Evolutionary conservation across 2,113 vertebrate species (phyloP).

Genomic region (Oreochromis aureus): DNA sequence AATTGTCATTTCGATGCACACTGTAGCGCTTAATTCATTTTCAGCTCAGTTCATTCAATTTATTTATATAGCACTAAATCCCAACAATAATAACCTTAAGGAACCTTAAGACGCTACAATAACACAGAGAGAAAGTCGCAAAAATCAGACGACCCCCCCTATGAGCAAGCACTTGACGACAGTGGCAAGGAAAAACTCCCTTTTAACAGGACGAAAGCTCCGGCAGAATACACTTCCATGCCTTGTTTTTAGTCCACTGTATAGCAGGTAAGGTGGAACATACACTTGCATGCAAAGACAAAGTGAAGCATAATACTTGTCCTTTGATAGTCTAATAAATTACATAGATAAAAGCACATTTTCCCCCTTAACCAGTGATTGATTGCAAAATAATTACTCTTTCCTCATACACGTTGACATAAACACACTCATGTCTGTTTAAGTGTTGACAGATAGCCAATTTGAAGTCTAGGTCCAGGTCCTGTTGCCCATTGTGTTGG

Average conservation of each 20-base stretch:
- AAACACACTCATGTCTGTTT: constrained; percentile 1
- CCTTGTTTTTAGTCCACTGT: not conserved
- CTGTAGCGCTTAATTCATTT: not conserved
- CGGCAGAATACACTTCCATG: not conserved
- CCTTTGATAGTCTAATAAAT: not conserved
- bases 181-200: not conserved
- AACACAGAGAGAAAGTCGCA: too few relatives aligned
- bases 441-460: constrained; percentile 41
- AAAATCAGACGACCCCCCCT: too few relatives aligned
- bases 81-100: not conserved
- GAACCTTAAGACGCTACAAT: not conserved
- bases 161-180: not conserved
- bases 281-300: not conserved
- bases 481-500: constrained; percentile 55
- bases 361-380: not conserved
- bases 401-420: not conserved
- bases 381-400: not conserved
- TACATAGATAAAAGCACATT: not conserved
- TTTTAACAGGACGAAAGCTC: not conserved
- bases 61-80: not conserved
- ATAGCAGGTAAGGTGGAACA: not conserved
- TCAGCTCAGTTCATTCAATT: not conserved
- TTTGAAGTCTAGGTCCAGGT: constrained; percentile 20
- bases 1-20: not conserved
- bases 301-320: not conserved